Evolutionary conservation across 2,797 vertebrate species (phyloP).

Genomic region (Columba guinea): DNA sequence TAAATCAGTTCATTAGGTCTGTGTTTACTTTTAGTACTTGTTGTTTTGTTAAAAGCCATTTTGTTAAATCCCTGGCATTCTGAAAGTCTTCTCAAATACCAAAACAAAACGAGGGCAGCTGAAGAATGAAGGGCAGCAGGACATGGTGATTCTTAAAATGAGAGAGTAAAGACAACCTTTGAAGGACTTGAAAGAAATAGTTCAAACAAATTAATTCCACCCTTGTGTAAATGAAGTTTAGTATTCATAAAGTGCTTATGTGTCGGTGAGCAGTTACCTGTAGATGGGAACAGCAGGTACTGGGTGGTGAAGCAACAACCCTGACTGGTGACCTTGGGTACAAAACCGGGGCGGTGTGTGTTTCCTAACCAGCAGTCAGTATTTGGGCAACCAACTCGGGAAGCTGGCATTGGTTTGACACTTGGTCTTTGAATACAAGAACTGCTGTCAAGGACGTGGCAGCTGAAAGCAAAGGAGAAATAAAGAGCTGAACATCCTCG

Average conservation of each 20-base stretch:
- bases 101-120: not conserved
- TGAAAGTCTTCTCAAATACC: not conserved
- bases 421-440: not conserved
- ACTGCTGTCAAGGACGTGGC: not conserved
- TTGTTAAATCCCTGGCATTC: not conserved
- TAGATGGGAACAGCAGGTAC: not conserved
- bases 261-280: not conserved
- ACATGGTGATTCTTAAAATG: not conserved
- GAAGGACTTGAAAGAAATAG: not conserved
- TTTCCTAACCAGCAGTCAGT: fast-evolving
- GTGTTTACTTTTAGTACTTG: not conserved
- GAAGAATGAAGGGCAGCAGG: not conserved
- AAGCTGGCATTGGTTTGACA: fast-evolving
- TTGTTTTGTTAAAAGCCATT: not conserved
- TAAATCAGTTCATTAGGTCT: not conserved
- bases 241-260: not conserved
- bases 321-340: fast-evolving
- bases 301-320: fast-evolving
- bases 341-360: fast-evolving
- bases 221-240: not conserved
- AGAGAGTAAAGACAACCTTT: not conserved
- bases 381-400: fast-evolving
- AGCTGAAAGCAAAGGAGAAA: not conserved
- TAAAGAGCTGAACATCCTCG: fast-evolving
- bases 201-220: not conserved